phyloP scores from a whole-genome alignment of 2,113 vertebrate species.

The Haplochromis vanheusdeni region DNA sequence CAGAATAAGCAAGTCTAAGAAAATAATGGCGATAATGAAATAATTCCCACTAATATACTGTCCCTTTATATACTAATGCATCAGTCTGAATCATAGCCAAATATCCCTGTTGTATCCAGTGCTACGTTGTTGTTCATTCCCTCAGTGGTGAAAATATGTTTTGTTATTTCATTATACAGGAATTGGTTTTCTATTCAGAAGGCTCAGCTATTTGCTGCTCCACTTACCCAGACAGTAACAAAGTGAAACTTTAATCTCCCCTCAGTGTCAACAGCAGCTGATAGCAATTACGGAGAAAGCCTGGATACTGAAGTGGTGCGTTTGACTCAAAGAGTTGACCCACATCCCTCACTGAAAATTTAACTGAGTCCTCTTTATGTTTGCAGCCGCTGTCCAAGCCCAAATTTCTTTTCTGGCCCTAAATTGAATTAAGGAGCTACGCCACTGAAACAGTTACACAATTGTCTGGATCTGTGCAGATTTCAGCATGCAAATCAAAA shows the following conservation, averaged over 20 bases:
- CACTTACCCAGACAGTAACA: conserved; percentile 71
- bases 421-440: background rate
- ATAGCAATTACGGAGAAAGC: conserved; percentile 59
- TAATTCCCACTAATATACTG: background rate
- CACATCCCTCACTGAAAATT: conserved; percentile 13
- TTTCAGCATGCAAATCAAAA: background rate
- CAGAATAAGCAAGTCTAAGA: background rate
- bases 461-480: background rate
- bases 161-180: conserved; percentile 65
- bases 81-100: conserved; percentile 14
- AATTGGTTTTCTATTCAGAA: conserved; percentile 65
- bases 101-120: conserved; percentile 25
- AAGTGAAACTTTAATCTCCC: conserved; percentile 72
- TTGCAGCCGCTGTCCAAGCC: background rate
- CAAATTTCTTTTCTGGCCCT: background rate
- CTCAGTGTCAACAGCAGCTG: conserved; percentile 67
- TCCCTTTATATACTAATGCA: background rate
- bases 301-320: conserved; percentile 44
- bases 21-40: conserved; percentile 4
- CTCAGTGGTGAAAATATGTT: conserved; percentile 50
- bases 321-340: conserved; percentile 49
- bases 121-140: conserved; percentile 35
- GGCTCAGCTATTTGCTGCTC: conserved; percentile 70
- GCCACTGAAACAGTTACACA: background rate
- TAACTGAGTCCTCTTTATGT: background rate